Evolutionary conservation across 2,113 vertebrate species (phyloP).

Genomic region (Anoplopoma fimbria): DNA sequence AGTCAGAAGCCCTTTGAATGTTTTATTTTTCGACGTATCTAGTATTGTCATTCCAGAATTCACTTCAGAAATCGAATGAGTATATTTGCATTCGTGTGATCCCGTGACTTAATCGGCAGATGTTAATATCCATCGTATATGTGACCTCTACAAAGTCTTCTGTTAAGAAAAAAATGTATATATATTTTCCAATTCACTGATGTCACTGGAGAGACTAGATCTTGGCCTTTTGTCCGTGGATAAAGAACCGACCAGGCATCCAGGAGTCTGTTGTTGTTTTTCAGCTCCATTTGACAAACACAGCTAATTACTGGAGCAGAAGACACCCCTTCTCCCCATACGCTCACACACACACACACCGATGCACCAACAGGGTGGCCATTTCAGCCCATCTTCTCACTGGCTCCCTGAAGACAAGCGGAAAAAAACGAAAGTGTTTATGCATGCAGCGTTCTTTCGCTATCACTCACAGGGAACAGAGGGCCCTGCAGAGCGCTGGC

Average conservation of each 20-base stretch:
- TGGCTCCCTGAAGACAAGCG: constrained; percentile 52
- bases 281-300: constrained; percentile 61
- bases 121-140: constrained; percentile 6
- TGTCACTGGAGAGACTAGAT: constrained; percentile 18
- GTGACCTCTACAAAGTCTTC: constrained; percentile 11
- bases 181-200: constrained; percentile 2
- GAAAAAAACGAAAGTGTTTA: constrained; percentile 41
- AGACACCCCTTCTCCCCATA: constrained; percentile 8
- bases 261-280: constrained; percentile 42
- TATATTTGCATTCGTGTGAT: background rate
- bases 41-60: constrained; percentile 5
- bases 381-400: constrained; percentile 42
- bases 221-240: constrained; percentile 24
- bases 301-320: constrained; percentile 51
- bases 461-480: constrained; percentile 45
- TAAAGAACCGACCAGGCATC: constrained; percentile 14
- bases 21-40: background rate
- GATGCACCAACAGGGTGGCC: constrained; percentile 38
- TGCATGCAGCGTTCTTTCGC: constrained; percentile 42
- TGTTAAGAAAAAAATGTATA: background rate
- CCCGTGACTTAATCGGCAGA: background rate
- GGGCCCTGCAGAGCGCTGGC: constrained; percentile 31
- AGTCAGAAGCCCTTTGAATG: background rate
- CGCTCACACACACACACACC: constrained; percentile 5
- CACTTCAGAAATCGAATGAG: background rate